Evolutionary conservation across 2,113 vertebrate genomes (phyloP).

Genomic region (Elgaria multicarinata): DNA sequence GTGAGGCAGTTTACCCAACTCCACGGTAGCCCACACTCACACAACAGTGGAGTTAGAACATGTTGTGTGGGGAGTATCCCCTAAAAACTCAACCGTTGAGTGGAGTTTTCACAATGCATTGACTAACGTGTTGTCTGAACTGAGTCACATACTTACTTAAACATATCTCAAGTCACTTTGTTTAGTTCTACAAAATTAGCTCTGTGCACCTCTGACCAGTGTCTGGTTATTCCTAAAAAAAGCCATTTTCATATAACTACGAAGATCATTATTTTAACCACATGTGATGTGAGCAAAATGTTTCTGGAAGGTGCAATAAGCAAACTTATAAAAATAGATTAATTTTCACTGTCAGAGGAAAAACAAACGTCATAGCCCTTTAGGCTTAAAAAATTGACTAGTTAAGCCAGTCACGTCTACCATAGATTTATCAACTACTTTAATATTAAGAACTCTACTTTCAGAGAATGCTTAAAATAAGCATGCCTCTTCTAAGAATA

Average conservation of each 20-base stretch:
- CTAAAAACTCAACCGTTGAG: no score
- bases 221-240: not conserved
- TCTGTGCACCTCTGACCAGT: slow-evolving; percentile 13
- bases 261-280: slow-evolving; percentile 22
- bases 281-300: not conserved
- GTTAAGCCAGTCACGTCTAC: slow-evolving; percentile 34
- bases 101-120: no score
- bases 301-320: not conserved
- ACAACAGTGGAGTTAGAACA: no score
- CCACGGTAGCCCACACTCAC: no score
- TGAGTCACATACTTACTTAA: slow-evolving; percentile 31
- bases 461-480: slow-evolving; percentile 46
- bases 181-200: slow-evolving; percentile 1
- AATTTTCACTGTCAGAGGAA: not conserved
- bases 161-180: not conserved
- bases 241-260: slow-evolving; percentile 25
- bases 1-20: no score
- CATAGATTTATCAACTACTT: slow-evolving; percentile 53
- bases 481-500: slow-evolving; percentile 11
- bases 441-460: slow-evolving; percentile 21
- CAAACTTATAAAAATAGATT: not conserved
- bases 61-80: no score
- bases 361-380: slow-evolving; percentile 20
- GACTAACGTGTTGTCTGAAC: no score
- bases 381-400: slow-evolving; percentile 40